These are phyloP conservation scores for Phalera bucephala DNA, from an alignment of 2,888 invertebrate genomes.

Conservation along the genomic window DNA sequence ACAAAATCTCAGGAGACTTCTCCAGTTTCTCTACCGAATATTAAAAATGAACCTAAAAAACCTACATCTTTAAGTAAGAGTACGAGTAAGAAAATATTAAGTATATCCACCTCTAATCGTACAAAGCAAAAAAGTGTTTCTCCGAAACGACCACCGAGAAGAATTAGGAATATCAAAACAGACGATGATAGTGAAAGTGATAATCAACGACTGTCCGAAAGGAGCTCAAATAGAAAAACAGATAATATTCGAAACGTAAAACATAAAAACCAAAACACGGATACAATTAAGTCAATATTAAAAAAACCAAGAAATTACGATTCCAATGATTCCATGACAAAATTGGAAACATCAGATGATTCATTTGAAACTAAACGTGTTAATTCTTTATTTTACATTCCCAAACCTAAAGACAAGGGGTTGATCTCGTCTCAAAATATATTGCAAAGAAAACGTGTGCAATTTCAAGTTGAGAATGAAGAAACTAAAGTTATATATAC, in stretches of 20 bases:
- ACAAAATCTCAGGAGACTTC: conserved; percentile 59
- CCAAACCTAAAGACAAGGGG: conserved; percentile 75
- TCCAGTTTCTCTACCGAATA: conserved; percentile 67
- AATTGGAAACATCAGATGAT: conserved; percentile 55
- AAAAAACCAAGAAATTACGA: conserved; percentile 81
- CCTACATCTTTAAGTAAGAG: conserved; percentile 57
- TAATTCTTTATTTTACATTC: conserved; percentile 84
- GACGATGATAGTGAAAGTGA: conserved; percentile 80
- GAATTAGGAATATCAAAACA: conserved; percentile 72
- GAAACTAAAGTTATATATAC: conserved; percentile 76
- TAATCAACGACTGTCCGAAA: conserved; percentile 66
- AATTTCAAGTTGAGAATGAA: conserved; percentile 87
- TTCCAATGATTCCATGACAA: conserved; percentile 42
- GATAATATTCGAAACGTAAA: conserved; percentile 52
- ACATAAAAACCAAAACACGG: conserved; percentile 59
- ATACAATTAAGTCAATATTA: conserved; percentile 83
- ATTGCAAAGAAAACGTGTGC: conserved; percentile 86
- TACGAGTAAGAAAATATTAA: conserved; percentile 60
- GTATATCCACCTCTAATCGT: conserved; percentile 53
- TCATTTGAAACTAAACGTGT: conserved; percentile 55
- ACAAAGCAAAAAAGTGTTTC: conserved; percentile 77
- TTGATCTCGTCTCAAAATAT: conserved; percentile 51
- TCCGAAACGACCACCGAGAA: conserved; percentile 85
- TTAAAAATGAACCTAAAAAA: conserved; percentile 71
- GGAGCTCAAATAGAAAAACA: conserved; percentile 48